Conservation (phyloP, 2,797 vertebrate species). For the Mallotus villosus region DNA sequence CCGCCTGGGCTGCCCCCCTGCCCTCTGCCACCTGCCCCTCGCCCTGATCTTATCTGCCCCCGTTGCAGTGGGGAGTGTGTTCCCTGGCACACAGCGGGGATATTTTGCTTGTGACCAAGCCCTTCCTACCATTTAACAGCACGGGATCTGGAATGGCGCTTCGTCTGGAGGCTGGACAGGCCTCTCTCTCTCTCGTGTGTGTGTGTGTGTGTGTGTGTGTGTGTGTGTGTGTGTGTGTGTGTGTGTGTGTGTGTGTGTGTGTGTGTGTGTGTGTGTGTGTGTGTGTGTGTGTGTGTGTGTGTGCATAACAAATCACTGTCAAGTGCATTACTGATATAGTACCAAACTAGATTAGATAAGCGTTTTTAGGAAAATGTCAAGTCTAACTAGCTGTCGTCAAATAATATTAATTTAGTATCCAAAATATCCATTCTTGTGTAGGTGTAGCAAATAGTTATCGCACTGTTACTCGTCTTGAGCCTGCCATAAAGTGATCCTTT, state of each 20-base stretch:
- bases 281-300: neutral
- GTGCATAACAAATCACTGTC: neutral
- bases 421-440: too few species aligned
- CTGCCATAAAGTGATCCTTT: neutral
- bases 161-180: slow-evolving; percentile 52
- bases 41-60: slow-evolving; percentile 82
- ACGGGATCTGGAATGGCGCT: slow-evolving; percentile 61
- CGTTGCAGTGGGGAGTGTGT: slow-evolving; percentile 50
- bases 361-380: neutral
- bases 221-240: neutral
- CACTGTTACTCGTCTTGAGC: neutral
- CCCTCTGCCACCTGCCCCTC: slow-evolving; percentile 53
- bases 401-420: too few species aligned
- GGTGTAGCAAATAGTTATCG: too few species aligned
- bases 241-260: neutral
- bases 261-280: neutral
- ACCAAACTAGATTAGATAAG: too few species aligned
- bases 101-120: slow-evolving; percentile 87
- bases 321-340: too few species aligned
- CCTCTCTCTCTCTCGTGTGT: slow-evolving; percentile 33
- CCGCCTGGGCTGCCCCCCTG: slow-evolving; percentile 49
- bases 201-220: neutral
- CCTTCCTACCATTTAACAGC: slow-evolving; percentile 91
- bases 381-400: too few species aligned
- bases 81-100: slow-evolving; percentile 71